Percentiles rank a stretch among this genome's conserved stretches.
These are phyloP conservation scores for Dryoscopus gambensis DNA, from an alignment of 2,113 vertebrate genomes.

Conservation along the genomic window DNA sequence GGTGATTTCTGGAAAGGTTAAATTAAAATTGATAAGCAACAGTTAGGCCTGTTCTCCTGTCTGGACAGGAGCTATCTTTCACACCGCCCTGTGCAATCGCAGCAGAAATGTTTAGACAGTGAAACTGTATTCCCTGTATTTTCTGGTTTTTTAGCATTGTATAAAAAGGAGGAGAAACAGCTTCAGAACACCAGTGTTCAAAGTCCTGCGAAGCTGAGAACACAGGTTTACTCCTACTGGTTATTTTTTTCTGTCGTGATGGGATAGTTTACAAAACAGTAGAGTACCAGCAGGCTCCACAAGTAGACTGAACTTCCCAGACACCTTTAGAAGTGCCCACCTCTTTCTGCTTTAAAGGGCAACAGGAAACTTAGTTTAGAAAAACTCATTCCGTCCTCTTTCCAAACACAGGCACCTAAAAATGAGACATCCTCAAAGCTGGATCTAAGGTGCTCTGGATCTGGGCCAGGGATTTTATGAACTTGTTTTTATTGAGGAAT, in stretches of 20 bases:
- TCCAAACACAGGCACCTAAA: not conserved
- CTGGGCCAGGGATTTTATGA: not conserved
- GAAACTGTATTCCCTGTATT: not conserved
- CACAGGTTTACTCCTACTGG: not conserved
- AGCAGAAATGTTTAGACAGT: not conserved
- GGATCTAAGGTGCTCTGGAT: not conserved
- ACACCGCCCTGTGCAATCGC: not conserved
- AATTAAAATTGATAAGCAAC: not conserved
- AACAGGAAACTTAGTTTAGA: not conserved
- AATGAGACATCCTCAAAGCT: not conserved
- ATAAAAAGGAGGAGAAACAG: not conserved
- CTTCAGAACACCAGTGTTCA: not conserved
- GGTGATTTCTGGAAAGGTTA: not conserved
- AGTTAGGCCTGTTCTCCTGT: not conserved
- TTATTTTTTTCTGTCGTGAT: not conserved
- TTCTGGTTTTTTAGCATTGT: not conserved
- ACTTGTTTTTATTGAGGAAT: not conserved
- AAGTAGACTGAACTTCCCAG: not conserved
- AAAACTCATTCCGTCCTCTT: not conserved
- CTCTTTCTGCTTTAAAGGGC: not conserved
- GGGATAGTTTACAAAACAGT: not conserved
- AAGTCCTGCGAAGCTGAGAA: not conserved
- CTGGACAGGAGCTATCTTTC: not conserved
- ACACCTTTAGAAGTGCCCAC: not conserved
- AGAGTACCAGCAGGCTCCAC: not conserved